Base-by-base conservation (phyloP, 2,888 invertebrate species). In the Eubasilissa splendida region DNA sequence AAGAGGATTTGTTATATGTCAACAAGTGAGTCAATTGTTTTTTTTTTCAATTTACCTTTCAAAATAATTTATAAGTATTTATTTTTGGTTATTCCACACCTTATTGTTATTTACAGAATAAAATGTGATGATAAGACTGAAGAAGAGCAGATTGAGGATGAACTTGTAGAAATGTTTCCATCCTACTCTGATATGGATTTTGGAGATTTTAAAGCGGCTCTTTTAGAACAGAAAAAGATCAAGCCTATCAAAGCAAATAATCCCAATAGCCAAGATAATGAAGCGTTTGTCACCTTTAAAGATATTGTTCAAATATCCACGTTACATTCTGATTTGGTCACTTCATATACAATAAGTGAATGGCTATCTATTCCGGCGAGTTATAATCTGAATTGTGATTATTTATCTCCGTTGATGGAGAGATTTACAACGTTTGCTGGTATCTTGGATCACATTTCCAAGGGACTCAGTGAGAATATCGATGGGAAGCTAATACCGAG, bases 1-100 rank as follows among this genome's bases (percentile, higher is more conserved):
- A 96, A 84, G 94, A 95, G 80, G 95, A 95, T 76, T 94, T 94
- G 84, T 88, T 97, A 66, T 96, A 95, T 87, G 93, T 93, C 79
- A 94, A 93, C 10, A 94, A 93, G 92, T 92, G 88, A 87, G 88
- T 77, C 56, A 58, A 52, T 42, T n/a, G 73, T 8, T n/a, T 58
- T 79, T 66, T 42, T 60, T 66, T 42, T 60, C 59, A 52, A 74
- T 14, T 68, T 50, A 42, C 3, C 2, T 42, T 42, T 42, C 4
- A 42, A 3, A 42, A 2, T 42, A 42, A 42, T 4, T 42, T 42
- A 2, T 42, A 42, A 42, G 42, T 42, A 42, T 42, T 42, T 42
- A 42, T 42, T 42, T 5, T 7, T 42, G 4, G 4, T 42, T 5
- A 42, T 2, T 42, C 42, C 42, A 42, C 42, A 42, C 4, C 42